Conservation (phyloP, 2,797 vertebrate genomes). For the Protosalanx chinensis region DNA sequence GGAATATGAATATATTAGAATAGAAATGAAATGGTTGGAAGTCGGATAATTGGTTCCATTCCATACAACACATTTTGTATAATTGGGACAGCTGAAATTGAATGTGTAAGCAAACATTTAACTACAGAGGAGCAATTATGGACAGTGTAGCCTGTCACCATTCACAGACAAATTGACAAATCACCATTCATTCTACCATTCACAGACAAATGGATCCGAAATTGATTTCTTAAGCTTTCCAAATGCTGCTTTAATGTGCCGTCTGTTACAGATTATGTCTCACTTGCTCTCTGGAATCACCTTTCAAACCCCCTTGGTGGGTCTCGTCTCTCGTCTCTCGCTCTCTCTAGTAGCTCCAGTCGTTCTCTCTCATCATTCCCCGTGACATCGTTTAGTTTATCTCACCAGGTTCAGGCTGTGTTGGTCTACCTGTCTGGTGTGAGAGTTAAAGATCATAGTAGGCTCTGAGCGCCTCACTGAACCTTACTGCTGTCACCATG, state of each 20-base stretch:
- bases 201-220: slow-evolving; percentile 42
- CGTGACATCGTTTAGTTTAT: slow-evolving; percentile 15
- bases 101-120: slow-evolving; percentile 35
- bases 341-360: background rate
- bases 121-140: slow-evolving; percentile 13
- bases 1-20: background rate
- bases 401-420: slow-evolving; percentile 20
- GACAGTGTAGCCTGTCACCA: slow-evolving; percentile 23
- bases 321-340: slow-evolving; percentile 33
- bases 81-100: slow-evolving; percentile 43
- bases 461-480: slow-evolving; percentile 15
- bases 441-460: slow-evolving; percentile 40
- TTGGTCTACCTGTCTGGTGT: slow-evolving; percentile 19
- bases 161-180: no score
- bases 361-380: slow-evolving; percentile 10
- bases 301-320: slow-evolving; percentile 28
- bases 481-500: slow-evolving; percentile 48
- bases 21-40: slow-evolving; percentile 18
- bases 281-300: background rate
- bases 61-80: slow-evolving; percentile 34
- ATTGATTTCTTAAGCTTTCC: slow-evolving; percentile 33
- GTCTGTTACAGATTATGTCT: slow-evolving; percentile 8
- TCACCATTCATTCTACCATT: no score
- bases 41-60: slow-evolving; percentile 25
- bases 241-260: slow-evolving; percentile 38